phyloP scores from a whole-genome alignment of 2,888 invertebrate genomes.

The Mycalesis mineus region DNA sequence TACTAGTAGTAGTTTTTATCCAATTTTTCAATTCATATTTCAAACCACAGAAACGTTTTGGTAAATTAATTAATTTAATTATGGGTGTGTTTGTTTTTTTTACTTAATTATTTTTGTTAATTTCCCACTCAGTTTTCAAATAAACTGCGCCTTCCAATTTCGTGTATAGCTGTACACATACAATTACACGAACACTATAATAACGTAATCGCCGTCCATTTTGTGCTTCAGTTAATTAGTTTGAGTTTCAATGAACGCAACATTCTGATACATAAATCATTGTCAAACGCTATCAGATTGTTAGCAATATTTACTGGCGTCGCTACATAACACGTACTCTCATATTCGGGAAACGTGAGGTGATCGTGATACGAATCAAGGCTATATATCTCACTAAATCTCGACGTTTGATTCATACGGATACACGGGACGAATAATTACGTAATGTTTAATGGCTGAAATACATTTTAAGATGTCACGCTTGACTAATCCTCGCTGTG shows the following conservation, averaged over 20 bases:
- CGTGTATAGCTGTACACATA: neutral
- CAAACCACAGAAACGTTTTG: too few relatives aligned
- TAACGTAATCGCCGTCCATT: slow-evolving; percentile 18
- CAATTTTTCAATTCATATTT: too few relatives aligned
- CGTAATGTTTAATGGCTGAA: neutral
- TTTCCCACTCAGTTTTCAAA: too few relatives aligned
- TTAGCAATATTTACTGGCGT: neutral
- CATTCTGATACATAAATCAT: slow-evolving; percentile 3
- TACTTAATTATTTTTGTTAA: too few relatives aligned
- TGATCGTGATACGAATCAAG: slow-evolving; percentile 3
- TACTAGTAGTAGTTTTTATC: too few relatives aligned
- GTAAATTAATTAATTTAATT: too few relatives aligned
- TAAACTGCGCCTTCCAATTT: too few relatives aligned
- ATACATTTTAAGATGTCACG: neutral
- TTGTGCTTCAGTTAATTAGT: slow-evolving; percentile 14
- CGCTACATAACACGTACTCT: slow-evolving; percentile 6
- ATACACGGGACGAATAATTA: neutral
- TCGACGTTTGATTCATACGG: neutral
- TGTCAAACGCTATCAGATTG: slow-evolving; percentile 7
- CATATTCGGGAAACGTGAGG: slow-evolving; percentile 8
- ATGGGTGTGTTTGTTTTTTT: too few relatives aligned
- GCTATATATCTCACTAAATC: slow-evolving; percentile 4
- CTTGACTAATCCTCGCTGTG: neutral
- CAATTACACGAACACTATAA: neutral
- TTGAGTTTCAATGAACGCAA: slow-evolving; percentile 19